Base-by-base conservation (phyloP, 2,113 vertebrate genomes). In the Nettapus auritus region DNA sequence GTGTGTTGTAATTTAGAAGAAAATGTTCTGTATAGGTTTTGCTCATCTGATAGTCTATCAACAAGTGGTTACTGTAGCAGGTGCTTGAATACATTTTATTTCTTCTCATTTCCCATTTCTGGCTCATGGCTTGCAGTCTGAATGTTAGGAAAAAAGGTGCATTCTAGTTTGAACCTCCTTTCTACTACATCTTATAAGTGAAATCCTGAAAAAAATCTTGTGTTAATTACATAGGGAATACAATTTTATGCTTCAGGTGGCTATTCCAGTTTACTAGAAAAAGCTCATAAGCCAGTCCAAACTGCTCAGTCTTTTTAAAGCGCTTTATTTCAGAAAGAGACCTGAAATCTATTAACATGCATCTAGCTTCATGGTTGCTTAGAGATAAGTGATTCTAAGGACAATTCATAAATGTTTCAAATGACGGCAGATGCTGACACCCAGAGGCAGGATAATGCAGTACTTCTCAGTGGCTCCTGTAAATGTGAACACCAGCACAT, bases 401-500 rank as follows among this genome's bases (percentile, higher is more conserved):
- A 38, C 18, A 16, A 3, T 3, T 68, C n/a, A 1, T 25, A 33
- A 42, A 36, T 18, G 3, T 52, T 68, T 89, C 19, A 94, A 79
- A 79, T 17, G 38, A 88, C 23, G 38, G 63, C 34, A 90, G 87
- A 94, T 52, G 82, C 89, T 97, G 97, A 95, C 97, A 94, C 57
- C 96, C 90, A 94, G 87, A 87, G 96, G 96, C 70, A 60, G 33
- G 29, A 86, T 21, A 11, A 22, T 62, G 62, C 42, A 86, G 62
- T 50, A 22, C 7, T 56, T 69, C 25, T 21, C 13, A 44, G 36
- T 44, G 17, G n/a, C 42, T 80, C 33, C 21, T 60, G n/a, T n/a
- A 34, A 36, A 5, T 3, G 1, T 5, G 19, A 71, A 13, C 29
- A 6, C 9, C 14, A 75, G 44, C 16, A 5, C 14, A 7, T 0